Evolutionary conservation across 1,140 invertebrate genomes (phyloP).

Genomic region (Danaus melanippus): DNA sequence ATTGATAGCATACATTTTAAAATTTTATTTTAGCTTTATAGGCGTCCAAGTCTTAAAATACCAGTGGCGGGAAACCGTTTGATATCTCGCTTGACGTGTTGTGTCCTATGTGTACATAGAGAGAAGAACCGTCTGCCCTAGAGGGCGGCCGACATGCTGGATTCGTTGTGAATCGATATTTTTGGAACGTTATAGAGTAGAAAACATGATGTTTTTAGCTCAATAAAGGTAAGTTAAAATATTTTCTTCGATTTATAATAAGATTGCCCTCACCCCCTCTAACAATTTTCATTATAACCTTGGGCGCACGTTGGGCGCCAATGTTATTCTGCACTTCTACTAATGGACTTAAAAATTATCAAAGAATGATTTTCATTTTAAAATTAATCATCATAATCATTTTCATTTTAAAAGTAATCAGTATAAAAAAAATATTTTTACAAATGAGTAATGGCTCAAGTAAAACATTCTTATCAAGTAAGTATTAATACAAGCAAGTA

Average conservation of each 20-base stretch:
- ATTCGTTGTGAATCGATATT: conserved; percentile 70
- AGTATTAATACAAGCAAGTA: no score
- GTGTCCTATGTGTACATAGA: conserved; percentile 70
- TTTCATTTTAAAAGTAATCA: conserved; percentile 3
- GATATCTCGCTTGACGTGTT: conserved; percentile 70
- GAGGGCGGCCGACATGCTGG: conserved; percentile 70
- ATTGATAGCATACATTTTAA: not conserved
- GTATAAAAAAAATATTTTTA: not conserved
- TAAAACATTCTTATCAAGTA: no score
- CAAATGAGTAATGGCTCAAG: no score
- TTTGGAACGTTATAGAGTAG: conserved; percentile 64
- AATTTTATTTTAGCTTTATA: conserved; percentile 9
- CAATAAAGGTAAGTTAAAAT: conserved; percentile 62
- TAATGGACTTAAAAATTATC: conserved; percentile 5
- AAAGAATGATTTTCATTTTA: not conserved
- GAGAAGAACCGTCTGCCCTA: conserved; percentile 65
- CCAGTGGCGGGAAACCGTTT: conserved; percentile 70
- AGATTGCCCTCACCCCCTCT: conserved; percentile 16
- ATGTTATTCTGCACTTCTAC: conserved; percentile 11
- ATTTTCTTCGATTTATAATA: conserved; percentile 19
- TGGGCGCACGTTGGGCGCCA: conserved; percentile 26
- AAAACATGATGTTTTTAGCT: conserved; percentile 63
- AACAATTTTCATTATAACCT: conserved; percentile 6
- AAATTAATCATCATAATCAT: no score
- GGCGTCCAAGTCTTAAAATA: conserved; percentile 51